These are phyloP conservation scores for Holacanthus passer DNA, from an alignment of 2,113 vertebrate species.

Conservation along the genomic window DNA sequence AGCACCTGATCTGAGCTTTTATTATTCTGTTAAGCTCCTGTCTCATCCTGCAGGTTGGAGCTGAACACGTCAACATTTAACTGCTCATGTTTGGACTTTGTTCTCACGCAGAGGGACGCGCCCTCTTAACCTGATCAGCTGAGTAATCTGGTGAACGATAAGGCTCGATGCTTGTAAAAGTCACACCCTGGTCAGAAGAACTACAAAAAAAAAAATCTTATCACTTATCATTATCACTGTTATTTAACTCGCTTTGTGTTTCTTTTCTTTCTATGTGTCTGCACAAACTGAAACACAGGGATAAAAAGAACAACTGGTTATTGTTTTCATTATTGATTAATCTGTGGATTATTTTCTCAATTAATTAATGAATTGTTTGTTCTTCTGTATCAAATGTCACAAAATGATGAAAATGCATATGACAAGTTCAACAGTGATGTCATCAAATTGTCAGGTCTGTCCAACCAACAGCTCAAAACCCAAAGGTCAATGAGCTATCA, in stretches of 20 bases:
- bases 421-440: neutral
- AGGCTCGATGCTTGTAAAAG: slow-evolving; percentile 5
- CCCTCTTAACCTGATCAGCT: neutral
- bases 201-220: neutral
- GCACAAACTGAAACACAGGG: neutral
- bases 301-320: neutral
- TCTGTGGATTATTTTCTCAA: neutral
- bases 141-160: slow-evolving; percentile 28
- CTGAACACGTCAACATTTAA: slow-evolving; percentile 23
- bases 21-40: neutral
- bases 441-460: neutral
- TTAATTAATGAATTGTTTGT: neutral
- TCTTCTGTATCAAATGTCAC: neutral
- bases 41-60: slow-evolving; percentile 5
- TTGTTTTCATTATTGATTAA: neutral
- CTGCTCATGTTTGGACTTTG: slow-evolving; percentile 39
- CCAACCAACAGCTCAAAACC: neutral
- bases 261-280: too few species aligned
- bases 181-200: neutral
- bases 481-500: neutral
- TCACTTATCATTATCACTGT: neutral
- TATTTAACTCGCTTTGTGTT: neutral
- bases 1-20: slow-evolving; percentile 28
- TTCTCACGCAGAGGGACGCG: neutral
- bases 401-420: neutral